Evolutionary conservation across 2,888 invertebrate species (phyloP).

Genomic region (Furcula furcula): DNA sequence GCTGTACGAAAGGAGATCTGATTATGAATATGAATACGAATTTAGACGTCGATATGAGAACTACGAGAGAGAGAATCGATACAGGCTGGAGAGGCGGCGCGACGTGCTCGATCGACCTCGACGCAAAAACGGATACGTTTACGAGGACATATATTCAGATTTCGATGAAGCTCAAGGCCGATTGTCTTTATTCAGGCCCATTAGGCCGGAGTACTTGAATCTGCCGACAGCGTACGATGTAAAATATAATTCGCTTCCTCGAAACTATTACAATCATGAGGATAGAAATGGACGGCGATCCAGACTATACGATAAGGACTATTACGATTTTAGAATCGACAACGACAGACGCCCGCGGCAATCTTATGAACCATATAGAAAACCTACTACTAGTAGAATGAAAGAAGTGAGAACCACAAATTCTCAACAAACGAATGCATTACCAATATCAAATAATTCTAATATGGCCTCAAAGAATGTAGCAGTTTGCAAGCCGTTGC

Average conservation of each 20-base stretch:
- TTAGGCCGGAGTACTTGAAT: slow-evolving; percentile 73
- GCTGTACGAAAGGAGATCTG: slow-evolving; percentile 61
- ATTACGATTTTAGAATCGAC: slow-evolving; percentile 73
- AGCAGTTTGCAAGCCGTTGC: slow-evolving; percentile 69
- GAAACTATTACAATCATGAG: slow-evolving; percentile 65
- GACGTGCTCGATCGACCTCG: slow-evolving; percentile 44
- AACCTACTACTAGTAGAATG: slow-evolving; percentile 24
- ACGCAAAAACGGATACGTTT: slow-evolving; percentile 72
- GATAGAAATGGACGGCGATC: slow-evolving; percentile 51
- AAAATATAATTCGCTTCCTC: slow-evolving; percentile 71
- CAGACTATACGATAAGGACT: slow-evolving; percentile 70
- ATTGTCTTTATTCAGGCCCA: slow-evolving; percentile 71
- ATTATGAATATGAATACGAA: slow-evolving; percentile 54
- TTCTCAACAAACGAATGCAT: slow-evolving; percentile 11
- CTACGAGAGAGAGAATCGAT: slow-evolving; percentile 38
- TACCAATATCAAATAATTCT: slow-evolving; percentile 26
- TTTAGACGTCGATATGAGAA: slow-evolving; percentile 48
- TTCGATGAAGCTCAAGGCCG: slow-evolving; percentile 75
- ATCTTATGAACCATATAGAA: slow-evolving; percentile 52
- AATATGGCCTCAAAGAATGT: slow-evolving; percentile 53
- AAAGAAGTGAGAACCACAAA: slow-evolving; percentile 15
- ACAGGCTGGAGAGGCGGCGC: slow-evolving; percentile 41
- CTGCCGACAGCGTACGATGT: slow-evolving; percentile 63
- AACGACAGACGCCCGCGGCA: slow-evolving; percentile 48
- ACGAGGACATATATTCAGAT: slow-evolving; percentile 77